Conservation (phyloP, 2,797 vertebrate genomes). For the Lithobates pipiens region DNA sequence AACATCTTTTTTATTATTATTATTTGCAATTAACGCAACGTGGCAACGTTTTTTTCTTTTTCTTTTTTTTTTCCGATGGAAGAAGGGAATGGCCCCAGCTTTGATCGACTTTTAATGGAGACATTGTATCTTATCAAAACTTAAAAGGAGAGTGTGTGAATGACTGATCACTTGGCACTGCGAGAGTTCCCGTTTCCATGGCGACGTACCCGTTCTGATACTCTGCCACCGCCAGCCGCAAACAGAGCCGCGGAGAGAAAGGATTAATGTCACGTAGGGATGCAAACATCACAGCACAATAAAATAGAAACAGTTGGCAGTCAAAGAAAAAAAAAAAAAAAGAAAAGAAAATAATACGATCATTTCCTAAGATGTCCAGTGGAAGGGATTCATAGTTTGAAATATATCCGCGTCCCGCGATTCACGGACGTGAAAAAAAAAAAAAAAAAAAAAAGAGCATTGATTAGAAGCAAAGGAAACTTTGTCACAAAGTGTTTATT, state of each 20-base stretch:
- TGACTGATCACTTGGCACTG: constrained; percentile 40
- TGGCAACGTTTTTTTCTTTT: too few species aligned
- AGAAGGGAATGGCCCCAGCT: too few species aligned
- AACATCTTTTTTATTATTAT: too few species aligned
- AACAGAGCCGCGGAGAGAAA: constrained; percentile 45
- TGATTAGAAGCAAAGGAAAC: constrained; percentile 36
- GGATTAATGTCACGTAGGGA: constrained; percentile 59
- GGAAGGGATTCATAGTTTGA: constrained; percentile 43
- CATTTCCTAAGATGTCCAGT: constrained; percentile 41
- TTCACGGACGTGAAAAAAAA: constrained; percentile 27
- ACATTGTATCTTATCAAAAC: constrained; percentile 42
- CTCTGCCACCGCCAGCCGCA: constrained; percentile 47
- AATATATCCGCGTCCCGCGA: constrained; percentile 19
- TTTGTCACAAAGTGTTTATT: background rate
- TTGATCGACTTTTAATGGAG: constrained; percentile 11
- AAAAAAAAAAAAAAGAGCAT: constrained; percentile 2
- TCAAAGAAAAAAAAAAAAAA: constrained; percentile 21
- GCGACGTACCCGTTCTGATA: constrained; percentile 55
- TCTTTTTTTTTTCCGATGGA: too few species aligned
- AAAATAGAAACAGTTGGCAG: constrained; percentile 55
- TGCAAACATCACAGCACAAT: constrained; percentile 51
- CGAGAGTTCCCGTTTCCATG: constrained; percentile 53
- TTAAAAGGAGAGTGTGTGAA: constrained; percentile 26
- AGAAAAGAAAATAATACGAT: background rate
- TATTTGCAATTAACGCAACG: too few species aligned